Percentiles rank a stretch among this genome's conserved stretches.
phyloP scores from a whole-genome alignment of 2,797 vertebrate species.

The Halcyon badia region DNA sequence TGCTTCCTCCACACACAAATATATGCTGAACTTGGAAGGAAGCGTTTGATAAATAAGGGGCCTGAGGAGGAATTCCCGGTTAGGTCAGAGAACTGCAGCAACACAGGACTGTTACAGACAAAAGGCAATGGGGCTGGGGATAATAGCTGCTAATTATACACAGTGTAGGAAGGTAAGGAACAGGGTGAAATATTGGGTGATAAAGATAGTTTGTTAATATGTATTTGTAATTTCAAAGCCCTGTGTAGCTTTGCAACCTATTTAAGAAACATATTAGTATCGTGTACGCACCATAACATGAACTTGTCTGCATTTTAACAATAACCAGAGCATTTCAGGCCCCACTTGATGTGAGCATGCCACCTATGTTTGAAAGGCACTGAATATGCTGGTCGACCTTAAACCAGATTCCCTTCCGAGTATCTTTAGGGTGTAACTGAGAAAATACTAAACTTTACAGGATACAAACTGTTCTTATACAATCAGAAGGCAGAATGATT shows the following conservation, averaged over 20 bases:
- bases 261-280: not conserved
- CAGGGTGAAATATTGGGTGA: not conserved
- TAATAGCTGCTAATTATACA: not conserved
- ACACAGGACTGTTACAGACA: not conserved
- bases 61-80: constrained; percentile 24
- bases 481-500: not conserved
- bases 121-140: not conserved
- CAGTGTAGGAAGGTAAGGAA: not conserved
- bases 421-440: not conserved
- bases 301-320: not conserved
- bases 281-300: fast-evolving
- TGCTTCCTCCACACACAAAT: not conserved
- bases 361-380: not conserved
- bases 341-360: fast-evolving
- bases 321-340: not conserved
- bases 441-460: not conserved
- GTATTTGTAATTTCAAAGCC: not conserved
- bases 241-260: not conserved
- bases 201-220: not conserved
- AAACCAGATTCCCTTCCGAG: not conserved
- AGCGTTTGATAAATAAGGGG: not conserved
- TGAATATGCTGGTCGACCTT: not conserved
- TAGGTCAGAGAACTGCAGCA: not conserved
- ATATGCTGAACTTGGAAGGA: not conserved
- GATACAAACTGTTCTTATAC: not conserved